Evolutionary conservation across 2,888 invertebrate species (phyloP).

Genomic region (Nebria salina): DNA sequence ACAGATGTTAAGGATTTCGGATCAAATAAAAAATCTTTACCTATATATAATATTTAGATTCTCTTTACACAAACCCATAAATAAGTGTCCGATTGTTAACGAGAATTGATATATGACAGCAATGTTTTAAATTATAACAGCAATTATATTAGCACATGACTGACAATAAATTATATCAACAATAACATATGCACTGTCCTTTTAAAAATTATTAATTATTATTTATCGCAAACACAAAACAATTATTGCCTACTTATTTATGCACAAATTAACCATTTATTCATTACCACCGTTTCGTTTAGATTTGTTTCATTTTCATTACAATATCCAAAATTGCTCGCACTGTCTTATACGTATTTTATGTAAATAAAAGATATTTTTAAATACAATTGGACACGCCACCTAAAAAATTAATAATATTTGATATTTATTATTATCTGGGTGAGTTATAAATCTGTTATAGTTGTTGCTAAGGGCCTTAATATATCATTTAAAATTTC

Average conservation of each 20-base stretch:
- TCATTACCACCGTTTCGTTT: background rate
- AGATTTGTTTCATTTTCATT: no score
- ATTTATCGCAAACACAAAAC: conserved; percentile 22
- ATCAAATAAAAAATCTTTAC: no score
- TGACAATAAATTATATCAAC: conserved; percentile 39
- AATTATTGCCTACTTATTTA: conserved; percentile 30
- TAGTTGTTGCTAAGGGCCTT: no score
- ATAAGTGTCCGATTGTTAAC: conserved; percentile 24
- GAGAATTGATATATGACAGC: conserved; percentile 41
- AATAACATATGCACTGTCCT: conserved; percentile 44
- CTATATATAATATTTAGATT: background rate
- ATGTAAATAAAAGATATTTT: no score
- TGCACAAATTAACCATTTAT: background rate
- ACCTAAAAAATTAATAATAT: no score
- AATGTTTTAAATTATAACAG: conserved; percentile 44
- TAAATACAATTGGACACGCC: no score
- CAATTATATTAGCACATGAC: conserved; percentile 35
- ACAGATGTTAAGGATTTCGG: no score
- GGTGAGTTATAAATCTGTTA: background rate
- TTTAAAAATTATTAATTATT: conserved; percentile 43
- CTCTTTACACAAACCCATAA: background rate
- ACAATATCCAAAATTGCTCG: no score
- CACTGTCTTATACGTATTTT: no score
- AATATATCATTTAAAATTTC: no score
- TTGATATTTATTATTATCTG: no score